These are phyloP conservation scores for Reinhardtius hippoglossoides DNA, from an alignment of 2,113 vertebrate species.

Conservation along the genomic window DNA sequence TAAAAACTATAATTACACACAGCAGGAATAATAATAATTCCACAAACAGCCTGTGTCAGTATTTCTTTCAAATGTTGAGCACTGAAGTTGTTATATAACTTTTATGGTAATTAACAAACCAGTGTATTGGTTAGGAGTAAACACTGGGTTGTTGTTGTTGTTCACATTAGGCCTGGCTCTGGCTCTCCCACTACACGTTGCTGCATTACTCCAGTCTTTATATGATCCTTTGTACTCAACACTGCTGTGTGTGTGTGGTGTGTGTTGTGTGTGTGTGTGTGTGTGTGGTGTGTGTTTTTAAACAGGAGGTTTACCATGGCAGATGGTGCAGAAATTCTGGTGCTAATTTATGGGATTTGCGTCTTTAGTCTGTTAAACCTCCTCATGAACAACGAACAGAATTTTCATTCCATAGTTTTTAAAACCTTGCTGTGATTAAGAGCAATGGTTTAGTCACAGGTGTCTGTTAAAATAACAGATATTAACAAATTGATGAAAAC, in stretches of 20 bases:
- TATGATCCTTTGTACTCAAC: slow-evolving; percentile 20
- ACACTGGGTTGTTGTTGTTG: not conserved
- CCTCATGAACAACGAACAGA: not conserved
- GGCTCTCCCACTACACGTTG: not conserved
- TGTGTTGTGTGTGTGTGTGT: no score
- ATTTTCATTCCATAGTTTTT: not conserved
- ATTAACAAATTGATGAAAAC: not conserved
- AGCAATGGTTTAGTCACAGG: not conserved
- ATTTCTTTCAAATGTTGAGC: not conserved
- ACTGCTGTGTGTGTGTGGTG: not conserved
- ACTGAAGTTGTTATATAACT: not conserved
- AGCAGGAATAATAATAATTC: not conserved
- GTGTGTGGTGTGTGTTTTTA: slow-evolving; percentile 1
- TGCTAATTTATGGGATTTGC: slow-evolving; percentile 8
- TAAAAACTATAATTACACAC: not conserved
- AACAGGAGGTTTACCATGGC: slow-evolving; percentile 18
- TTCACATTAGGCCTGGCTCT: not conserved
- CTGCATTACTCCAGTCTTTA: not conserved
- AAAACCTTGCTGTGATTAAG: not conserved
- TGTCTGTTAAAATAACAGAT: not conserved
- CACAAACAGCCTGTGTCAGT: not conserved
- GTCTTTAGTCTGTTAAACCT: not conserved
- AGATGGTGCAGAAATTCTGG: slow-evolving; percentile 15
- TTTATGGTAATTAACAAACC: not conserved
- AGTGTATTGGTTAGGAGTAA: not conserved